Conservation (phyloP, 2,797 vertebrate species). For the Pachyuromys duprasi region DNA sequence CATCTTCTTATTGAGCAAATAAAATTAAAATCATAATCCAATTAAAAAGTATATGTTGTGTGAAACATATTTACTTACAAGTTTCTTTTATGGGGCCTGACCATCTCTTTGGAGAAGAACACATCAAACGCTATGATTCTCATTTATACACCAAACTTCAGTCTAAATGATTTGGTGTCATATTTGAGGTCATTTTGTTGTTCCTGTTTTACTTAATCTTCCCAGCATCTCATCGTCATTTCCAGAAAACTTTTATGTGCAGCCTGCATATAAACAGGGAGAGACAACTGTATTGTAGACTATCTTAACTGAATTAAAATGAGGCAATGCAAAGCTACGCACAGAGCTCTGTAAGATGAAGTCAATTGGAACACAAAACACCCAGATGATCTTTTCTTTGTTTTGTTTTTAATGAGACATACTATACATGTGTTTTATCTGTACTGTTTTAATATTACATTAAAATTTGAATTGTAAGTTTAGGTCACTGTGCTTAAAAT, state of each 20-base stretch:
- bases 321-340: not conserved
- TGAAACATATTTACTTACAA: constrained; percentile 61
- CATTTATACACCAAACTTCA: constrained; percentile 48
- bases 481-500: constrained; percentile 25
- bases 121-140: constrained; percentile 45
- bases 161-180: constrained; percentile 63
- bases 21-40: constrained; percentile 36
- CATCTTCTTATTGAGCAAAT: constrained; percentile 60
- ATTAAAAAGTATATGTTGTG: constrained; percentile 43
- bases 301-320: constrained; percentile 73
- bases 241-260: constrained; percentile 66
- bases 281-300: constrained; percentile 34
- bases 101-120: constrained; percentile 54
- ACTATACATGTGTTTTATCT: not conserved
- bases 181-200: constrained; percentile 67
- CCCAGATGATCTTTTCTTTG: not conserved
- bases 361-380: not conserved
- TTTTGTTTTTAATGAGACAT: not conserved
- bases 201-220: constrained; percentile 64
- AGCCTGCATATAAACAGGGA: constrained; percentile 71
- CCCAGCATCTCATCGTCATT: constrained; percentile 59
- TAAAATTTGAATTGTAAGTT: not conserved
- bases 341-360: not conserved
- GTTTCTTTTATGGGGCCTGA: constrained; percentile 54
- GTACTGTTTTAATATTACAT: not conserved